A percentile compares a stretch with the other conserved stretches of the same genome.
Evolutionary conservation across 2,113 vertebrate species (phyloP).

Genomic region (Cyprinodon brontotheroides): DNA sequence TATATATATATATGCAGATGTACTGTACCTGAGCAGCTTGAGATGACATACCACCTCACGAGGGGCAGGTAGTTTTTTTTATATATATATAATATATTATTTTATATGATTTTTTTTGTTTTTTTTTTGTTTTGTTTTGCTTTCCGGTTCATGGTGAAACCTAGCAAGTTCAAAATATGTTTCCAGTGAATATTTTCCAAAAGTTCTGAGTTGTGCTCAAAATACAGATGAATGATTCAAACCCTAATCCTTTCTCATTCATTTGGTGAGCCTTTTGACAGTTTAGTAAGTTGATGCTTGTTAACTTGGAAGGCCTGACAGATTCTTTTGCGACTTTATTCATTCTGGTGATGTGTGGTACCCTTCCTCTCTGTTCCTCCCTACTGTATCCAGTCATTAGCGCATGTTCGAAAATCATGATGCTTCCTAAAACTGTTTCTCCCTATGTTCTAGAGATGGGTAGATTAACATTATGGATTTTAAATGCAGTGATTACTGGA

Average conservation of each 20-base stretch:
- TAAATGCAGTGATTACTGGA: slow-evolving; percentile 13
- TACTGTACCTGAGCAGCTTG: too few species aligned
- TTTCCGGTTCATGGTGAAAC: not conserved
- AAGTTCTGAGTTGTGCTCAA: not conserved
- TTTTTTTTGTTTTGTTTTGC: not conserved
- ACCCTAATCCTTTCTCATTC: slow-evolving; percentile 8
- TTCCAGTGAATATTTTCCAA: not conserved
- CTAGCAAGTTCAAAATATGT: not conserved
- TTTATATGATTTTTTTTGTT: too few species aligned
- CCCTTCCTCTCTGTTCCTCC: not conserved
- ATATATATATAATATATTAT: too few species aligned
- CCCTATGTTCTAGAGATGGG: slow-evolving; percentile 31
- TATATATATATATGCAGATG: too few species aligned
- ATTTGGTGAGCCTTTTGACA: slow-evolving; percentile 41
- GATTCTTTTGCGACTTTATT: slow-evolving; percentile 31
- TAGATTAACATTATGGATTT: slow-evolving; percentile 9
- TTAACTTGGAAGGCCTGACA: slow-evolving; percentile 26
- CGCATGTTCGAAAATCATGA: slow-evolving; percentile 31
- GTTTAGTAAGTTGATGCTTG: slow-evolving; percentile 43
- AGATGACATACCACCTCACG: too few species aligned
- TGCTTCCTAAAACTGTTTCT: slow-evolving; percentile 29
- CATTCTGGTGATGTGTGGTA: slow-evolving; percentile 22
- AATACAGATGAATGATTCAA: not conserved
- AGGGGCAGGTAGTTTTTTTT: too few species aligned
- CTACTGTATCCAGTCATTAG: slow-evolving; percentile 1